Conservation (phyloP, 2,888 invertebrate species). For the Archips xylosteana region DNA sequence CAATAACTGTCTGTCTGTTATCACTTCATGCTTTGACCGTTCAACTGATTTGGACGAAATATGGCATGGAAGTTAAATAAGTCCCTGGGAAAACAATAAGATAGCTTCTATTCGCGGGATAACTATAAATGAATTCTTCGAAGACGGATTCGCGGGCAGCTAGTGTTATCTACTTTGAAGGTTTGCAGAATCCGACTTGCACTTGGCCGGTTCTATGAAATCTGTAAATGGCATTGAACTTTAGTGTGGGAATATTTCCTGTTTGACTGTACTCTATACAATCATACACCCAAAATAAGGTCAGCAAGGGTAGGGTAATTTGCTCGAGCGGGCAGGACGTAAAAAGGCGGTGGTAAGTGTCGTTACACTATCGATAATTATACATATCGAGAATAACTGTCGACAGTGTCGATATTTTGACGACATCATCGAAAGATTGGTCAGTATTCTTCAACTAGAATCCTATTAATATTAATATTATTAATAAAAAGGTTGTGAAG, state of each 20-base stretch:
- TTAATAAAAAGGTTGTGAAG: too few species aligned
- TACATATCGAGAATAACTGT: background rate
- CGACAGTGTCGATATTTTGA: background rate
- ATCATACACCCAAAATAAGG: background rate
- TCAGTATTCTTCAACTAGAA: too few species aligned
- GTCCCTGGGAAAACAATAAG: too few species aligned
- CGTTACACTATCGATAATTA: background rate
- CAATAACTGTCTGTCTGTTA: too few species aligned
- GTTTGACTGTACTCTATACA: background rate
- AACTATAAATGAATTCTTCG: too few species aligned
- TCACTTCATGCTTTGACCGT: too few species aligned
- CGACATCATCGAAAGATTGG: background rate
- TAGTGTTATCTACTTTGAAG: too few species aligned
- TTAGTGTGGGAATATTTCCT: background rate
- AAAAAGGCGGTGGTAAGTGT: constrained; percentile 3
- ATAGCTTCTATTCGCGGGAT: too few species aligned
- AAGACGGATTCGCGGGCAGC: too few species aligned
- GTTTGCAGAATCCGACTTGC: background rate
- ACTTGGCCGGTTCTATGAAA: background rate
- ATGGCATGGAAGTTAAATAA: too few species aligned
- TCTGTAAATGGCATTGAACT: background rate
- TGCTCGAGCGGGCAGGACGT: constrained; percentile 1
- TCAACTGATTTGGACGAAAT: too few species aligned
- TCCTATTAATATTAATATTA: too few species aligned
- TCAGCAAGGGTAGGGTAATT: constrained; percentile 13